These are phyloP conservation scores for Dermolepida albohirtum DNA, from an alignment of 2,888 invertebrate genomes.

Conservation along the genomic window DNA sequence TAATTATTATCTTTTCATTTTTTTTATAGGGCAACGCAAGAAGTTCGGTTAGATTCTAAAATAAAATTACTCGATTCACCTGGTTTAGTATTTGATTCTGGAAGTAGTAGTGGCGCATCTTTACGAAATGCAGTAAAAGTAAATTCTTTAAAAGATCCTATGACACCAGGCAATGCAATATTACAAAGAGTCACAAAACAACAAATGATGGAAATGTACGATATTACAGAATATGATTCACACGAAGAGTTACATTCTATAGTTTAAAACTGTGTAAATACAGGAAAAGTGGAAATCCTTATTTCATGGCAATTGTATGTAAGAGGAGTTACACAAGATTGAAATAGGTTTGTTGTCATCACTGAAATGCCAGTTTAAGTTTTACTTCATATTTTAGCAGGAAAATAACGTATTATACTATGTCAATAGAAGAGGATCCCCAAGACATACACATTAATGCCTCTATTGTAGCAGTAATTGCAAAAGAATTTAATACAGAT, in stretches of 20 bases:
- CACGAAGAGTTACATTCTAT: slow-evolving; percentile 83
- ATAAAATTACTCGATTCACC: slow-evolving; percentile 96
- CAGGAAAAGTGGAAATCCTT: slow-evolving; percentile 91
- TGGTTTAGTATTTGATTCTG: slow-evolving; percentile 89
- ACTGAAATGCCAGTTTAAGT: slow-evolving; percentile 9
- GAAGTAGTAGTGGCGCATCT: slow-evolving; percentile 81
- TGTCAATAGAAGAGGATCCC: slow-evolving; percentile 82
- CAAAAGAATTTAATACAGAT: slow-evolving; percentile 87
- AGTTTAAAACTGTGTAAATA: slow-evolving; percentile 79
- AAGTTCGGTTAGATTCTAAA: slow-evolving; percentile 94
- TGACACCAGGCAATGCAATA: slow-evolving; percentile 88
- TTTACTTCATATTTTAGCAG: slow-evolving; percentile 64
- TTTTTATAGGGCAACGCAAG: slow-evolving; percentile 84
- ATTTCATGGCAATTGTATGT: slow-evolving; percentile 86
- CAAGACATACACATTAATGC: slow-evolving; percentile 77
- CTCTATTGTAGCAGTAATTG: slow-evolving; percentile 79
- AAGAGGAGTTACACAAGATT: slow-evolving; percentile 90
- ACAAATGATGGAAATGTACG: slow-evolving; percentile 80
- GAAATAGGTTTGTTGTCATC: slow-evolving; percentile 74
- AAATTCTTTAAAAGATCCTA: slow-evolving; percentile 86
- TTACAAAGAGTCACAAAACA: slow-evolving; percentile 87
- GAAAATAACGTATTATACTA: slow-evolving; percentile 87
- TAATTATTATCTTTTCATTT: no score
- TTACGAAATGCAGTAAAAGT: slow-evolving; percentile 91
- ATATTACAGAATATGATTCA: slow-evolving; percentile 75